Evolutionary conservation across 2,888 invertebrate species (phyloP).

Genomic region (Aphodius granarius): DNA sequence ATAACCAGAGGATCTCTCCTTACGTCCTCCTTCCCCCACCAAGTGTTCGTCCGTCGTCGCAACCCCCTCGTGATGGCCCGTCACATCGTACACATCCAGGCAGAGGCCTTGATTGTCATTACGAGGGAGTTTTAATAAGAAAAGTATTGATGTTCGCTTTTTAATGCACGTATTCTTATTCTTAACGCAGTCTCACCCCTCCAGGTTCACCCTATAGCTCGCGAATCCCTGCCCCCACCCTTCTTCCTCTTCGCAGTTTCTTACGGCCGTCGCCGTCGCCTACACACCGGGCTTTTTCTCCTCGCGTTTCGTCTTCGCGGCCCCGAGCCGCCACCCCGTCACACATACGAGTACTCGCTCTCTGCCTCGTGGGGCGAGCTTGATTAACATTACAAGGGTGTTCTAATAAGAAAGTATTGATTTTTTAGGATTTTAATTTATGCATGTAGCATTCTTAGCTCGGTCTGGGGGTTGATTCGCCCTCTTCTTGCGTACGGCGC

Average conservation of each 20-base stretch:
- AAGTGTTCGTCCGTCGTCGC: slow-evolving; percentile 28
- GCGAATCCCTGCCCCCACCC: slow-evolving; percentile 25
- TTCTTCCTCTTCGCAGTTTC: not conserved
- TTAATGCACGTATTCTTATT: slow-evolving; percentile 54
- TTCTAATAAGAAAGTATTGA: slow-evolving; percentile 51
- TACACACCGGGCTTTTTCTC: slow-evolving; percentile 15
- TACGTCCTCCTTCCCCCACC: slow-evolving; percentile 28
- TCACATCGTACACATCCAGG: slow-evolving; percentile 46
- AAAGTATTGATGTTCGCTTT: slow-evolving; percentile 55
- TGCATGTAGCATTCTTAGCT: slow-evolving; percentile 47
- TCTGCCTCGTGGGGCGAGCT: slow-evolving; percentile 33
- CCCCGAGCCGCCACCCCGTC: slow-evolving; percentile 19
- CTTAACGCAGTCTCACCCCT: slow-evolving; percentile 47
- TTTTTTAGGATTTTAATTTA: slow-evolving; percentile 52
- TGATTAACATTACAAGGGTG: slow-evolving; percentile 50
- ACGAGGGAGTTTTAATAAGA: slow-evolving; percentile 55
- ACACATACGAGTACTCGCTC: slow-evolving; percentile 30
- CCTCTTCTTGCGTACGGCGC: not conserved
- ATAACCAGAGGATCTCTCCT: slow-evolving; percentile 54
- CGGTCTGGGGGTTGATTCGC: not conserved
- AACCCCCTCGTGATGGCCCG: slow-evolving; percentile 50
- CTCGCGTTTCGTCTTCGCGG: not conserved
- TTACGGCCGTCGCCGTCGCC: not conserved
- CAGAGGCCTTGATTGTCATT: slow-evolving; percentile 52
- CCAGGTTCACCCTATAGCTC: slow-evolving; percentile 21